Evolutionary conservation across 2,888 invertebrate species (phyloP), one percentile per base, ranked within the genome.

Genomic region (Argyra leucocephala): DNA sequence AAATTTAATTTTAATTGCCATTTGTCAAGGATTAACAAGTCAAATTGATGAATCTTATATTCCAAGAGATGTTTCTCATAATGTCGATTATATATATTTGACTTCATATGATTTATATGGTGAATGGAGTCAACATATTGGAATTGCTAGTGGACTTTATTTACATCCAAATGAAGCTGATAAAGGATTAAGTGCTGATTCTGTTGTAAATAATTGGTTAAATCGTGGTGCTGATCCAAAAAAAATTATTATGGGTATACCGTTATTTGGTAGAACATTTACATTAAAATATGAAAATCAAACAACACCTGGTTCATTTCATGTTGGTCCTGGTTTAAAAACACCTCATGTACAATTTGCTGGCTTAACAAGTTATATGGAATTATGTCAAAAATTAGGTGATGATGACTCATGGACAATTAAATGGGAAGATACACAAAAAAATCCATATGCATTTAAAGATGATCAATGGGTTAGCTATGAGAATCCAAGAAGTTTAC

Each of bases 21-120:
- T 83, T 15, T 84, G 84, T 0, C 81, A 79, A 23, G 83, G 84
- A 2, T 78, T 81, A 7, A 68, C 77, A 67, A 57, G 68, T 7
- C 75, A 79, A 0, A 77, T 82, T 4, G 77, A 77, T 37, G 68
- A 72, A 22, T 83, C 84, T 0, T 86, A 85, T 70, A 75, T 83
- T 68, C 80, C 85, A 15, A 74, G 80, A 1, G 72, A 76, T 63
- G 66, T 85, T 1, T 74, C 22, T 12, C 80, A 79, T 64, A 75
- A 81, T 62, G 71, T 84, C 10, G 79, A 85, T 69, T 80, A 82
- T 65, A 81, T 84, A 66, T 83, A 84, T 70, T 70, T 85, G 1
- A 84, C 85, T 84, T 71, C 82, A 1, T 85, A 85, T 72, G 84
- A 84, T 72, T 76, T 83, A 26, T 83, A 84, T 68, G 85, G 83